These are phyloP conservation scores for Hirtodrosophila alboralis DNA, from an alignment of 2,888 invertebrate genomes.

Conservation along the genomic window DNA sequence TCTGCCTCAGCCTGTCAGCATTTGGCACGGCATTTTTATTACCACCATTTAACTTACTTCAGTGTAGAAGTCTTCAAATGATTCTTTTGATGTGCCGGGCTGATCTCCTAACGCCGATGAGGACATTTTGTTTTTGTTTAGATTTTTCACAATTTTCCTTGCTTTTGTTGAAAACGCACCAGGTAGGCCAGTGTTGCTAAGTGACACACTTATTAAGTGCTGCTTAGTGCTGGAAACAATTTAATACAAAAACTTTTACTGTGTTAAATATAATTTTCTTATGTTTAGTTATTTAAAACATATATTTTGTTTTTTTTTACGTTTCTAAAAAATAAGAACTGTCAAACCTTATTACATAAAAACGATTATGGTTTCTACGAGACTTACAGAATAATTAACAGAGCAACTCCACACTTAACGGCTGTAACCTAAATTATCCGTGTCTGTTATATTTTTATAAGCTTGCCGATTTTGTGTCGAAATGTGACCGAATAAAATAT, in stretches of 20 bases:
- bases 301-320: background rate
- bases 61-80: constrained; percentile 92
- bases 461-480: too few relatives aligned
- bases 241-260: background rate
- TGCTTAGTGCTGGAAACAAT: constrained; percentile 6
- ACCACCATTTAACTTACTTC: constrained; percentile 87
- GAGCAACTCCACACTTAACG: background rate
- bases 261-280: background rate
- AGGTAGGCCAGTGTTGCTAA: constrained; percentile 30
- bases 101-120: constrained; percentile 60
- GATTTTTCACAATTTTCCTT: constrained; percentile 24
- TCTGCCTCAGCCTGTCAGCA: constrained; percentile 26
- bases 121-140: constrained; percentile 60
- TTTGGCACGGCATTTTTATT: constrained; percentile 22
- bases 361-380: too few relatives aligned
- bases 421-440: too few relatives aligned
- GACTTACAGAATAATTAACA: too few relatives aligned
- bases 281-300: background rate
- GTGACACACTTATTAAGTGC: constrained; percentile 12
- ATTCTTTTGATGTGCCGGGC: constrained; percentile 86
- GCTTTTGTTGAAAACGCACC: constrained; percentile 34
- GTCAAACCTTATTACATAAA: background rate
- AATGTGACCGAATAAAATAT: too few relatives aligned
- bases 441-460: too few relatives aligned
- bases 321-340: too few relatives aligned